phyloP scores from a whole-genome alignment of 1,140 invertebrate species.

The Latrodectus geometricus region DNA sequence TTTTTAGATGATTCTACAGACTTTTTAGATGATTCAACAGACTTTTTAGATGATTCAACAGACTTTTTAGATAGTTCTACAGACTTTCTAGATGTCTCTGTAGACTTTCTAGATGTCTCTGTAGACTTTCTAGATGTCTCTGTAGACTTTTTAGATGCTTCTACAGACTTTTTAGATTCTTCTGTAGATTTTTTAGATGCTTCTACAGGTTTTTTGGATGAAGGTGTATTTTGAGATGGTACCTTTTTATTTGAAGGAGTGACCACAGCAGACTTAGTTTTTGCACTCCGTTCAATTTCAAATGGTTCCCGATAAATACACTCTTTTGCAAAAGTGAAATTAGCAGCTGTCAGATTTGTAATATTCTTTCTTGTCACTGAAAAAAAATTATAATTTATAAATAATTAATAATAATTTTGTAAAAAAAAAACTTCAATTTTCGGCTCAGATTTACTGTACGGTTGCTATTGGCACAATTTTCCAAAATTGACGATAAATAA shows the following conservation, averaged over 20 bases:
- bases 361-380: constrained; percentile 16
- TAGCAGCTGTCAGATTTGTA: background rate
- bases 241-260: constrained; percentile 3
- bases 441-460: too few relatives aligned
- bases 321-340: constrained; percentile 49
- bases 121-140: too few relatives aligned
- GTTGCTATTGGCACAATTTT: too few relatives aligned
- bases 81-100: too few relatives aligned
- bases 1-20: too few relatives aligned
- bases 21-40: background rate
- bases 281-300: constrained; percentile 52
- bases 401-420: too few relatives aligned
- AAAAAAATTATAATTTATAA: constrained; percentile 11
- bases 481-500: too few relatives aligned
- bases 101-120: too few relatives aligned
- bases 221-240: background rate
- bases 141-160: too few relatives aligned
- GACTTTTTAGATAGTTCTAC: too few relatives aligned
- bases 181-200: constrained; percentile 8
- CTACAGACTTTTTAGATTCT: too few relatives aligned
- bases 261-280: constrained; percentile 4
- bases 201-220: background rate
- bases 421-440: too few relatives aligned
- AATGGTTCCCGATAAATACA: constrained; percentile 40
- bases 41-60: constrained; percentile 1